These are phyloP conservation scores for Drosophila miranda DNA, from an alignment of 1,140 invertebrate species.

Conservation along the genomic window DNA sequence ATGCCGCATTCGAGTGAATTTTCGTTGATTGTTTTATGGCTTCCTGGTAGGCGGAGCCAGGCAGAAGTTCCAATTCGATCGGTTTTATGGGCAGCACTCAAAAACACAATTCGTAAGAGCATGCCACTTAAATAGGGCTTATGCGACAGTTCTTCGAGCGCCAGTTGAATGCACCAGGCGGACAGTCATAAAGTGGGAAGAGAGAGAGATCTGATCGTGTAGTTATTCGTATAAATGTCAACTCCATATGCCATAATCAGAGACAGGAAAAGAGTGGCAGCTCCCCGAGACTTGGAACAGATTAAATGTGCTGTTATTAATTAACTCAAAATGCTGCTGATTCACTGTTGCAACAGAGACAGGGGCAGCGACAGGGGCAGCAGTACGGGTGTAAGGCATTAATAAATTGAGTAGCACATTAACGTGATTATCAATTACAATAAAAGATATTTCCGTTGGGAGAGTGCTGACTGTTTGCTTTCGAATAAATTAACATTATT, in stretches of 20 bases:
- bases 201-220: conserved; percentile 50
- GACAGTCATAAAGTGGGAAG: neutral
- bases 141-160: conserved; percentile 67
- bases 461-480: conserved; percentile 15
- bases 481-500: conserved; percentile 64
- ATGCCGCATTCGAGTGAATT: conserved; percentile 36
- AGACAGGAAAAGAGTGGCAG: conserved; percentile 19
- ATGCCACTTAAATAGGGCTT: conserved; percentile 63
- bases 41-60: conserved; percentile 53
- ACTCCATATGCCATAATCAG: conserved; percentile 57
- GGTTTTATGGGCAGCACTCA: conserved; percentile 13
- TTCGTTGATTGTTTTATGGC: conserved; percentile 74
- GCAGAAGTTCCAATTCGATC: conserved; percentile 35
- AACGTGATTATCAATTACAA: conserved; percentile 60
- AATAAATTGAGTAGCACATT: conserved; percentile 56
- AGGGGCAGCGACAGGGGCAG: too few relatives aligned
- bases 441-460: conserved; percentile 70
- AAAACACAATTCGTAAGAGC: too few relatives aligned
- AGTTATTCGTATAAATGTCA: conserved; percentile 66
- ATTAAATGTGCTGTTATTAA: conserved; percentile 75
- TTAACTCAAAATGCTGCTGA: conserved; percentile 56
- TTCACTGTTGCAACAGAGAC: conserved; percentile 40
- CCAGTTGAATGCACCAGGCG: conserved; percentile 72
- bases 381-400: conserved; percentile 6
- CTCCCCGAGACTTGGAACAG: conserved; percentile 47